These are phyloP conservation scores for Corella eumyota DNA, from an alignment of 23 tunicate genomes.

Conservation along the genomic window DNA sequence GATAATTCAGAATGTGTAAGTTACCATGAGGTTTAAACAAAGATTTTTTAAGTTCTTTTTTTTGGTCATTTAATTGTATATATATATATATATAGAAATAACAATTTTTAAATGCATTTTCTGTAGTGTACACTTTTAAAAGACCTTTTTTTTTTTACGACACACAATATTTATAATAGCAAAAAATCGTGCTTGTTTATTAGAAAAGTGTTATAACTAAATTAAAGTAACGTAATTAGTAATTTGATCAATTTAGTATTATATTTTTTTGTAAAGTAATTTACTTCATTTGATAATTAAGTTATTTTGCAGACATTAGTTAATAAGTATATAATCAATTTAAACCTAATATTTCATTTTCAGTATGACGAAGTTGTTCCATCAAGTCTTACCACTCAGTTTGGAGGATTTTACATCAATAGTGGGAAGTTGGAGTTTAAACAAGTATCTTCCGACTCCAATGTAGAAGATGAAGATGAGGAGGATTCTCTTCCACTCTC, in stretches of 20 bases:
- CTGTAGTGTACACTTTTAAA: neutral
- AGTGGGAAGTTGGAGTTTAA: conserved; percentile 74
- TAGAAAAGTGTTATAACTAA: too few relatives aligned
- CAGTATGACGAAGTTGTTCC: conserved; percentile 97
- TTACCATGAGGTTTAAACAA: neutral
- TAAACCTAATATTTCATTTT: too few relatives aligned
- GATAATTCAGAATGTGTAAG: conserved; percentile 91
- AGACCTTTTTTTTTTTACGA: neutral
- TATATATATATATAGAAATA: too few relatives aligned
- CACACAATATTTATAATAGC: too few relatives aligned
- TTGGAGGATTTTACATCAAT: conserved; percentile 92
- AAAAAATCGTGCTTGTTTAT: too few relatives aligned
- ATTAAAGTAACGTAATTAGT: too few relatives aligned
- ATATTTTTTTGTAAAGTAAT: too few relatives aligned
- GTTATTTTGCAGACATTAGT: too few relatives aligned
- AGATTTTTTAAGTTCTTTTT: neutral
- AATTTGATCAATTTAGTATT: too few relatives aligned
- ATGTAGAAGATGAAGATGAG: conserved; percentile 25
- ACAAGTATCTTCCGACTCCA: conserved; percentile 63
- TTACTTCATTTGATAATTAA: too few relatives aligned
- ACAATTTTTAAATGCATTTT: conserved; percentile 2
- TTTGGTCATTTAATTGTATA: neutral
- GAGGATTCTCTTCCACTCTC: conserved; percentile 52
- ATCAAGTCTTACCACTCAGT: conserved; percentile 60
- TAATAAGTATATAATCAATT: too few relatives aligned